Evolutionary conservation across 2,888 invertebrate genomes (phyloP), one percentile per base, ranked within the genome.

Genomic region (Drosophila bunnanda): DNA sequence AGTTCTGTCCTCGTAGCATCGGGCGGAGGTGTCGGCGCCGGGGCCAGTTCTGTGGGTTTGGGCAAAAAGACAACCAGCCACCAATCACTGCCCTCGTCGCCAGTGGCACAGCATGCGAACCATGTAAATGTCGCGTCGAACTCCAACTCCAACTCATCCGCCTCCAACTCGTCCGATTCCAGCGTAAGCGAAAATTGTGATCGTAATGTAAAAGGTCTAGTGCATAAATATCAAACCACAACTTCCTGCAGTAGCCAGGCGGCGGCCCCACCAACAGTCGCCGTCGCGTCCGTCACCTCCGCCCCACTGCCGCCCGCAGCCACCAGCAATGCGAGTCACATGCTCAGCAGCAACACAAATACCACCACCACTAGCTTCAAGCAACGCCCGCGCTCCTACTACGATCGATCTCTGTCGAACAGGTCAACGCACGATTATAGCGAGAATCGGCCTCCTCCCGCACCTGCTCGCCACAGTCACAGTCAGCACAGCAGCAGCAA

Each of bases 131-230:
- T 75, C 65, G 65, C 77, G 74, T 57, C 69, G 55, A 76, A 76
- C 53, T 76, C 83, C 22, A 76, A 72, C 55, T 64, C 86, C 30
- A 77, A 72, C 55, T 67, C 86, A 38, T 81, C 88, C 9, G 75
- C 78, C 15, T 77, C 83, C 25, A 84, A 85, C 60, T 82, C 83
- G 53, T 88, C 89, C 36, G 82, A 84, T 72, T 84, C 88, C 66
- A 88, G 88, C 78, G 88, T 89, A 84, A 90, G 89, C 77, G 93
- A 93, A 66, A 91, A 92, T 79, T 95, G 95, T 89, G 96, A 96
- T 87, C 90, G 91, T 77, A 96, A 96, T 73, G 96, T 97, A 76
- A 95, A 95, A 90, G 95, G 95, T 75, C 92, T 97, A 82, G 96
- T 96, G 69, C 96, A 95, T 73, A 95, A 95, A 82, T 96, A 96